Base-by-base conservation (phyloP, 2,113 vertebrate species). In the Lethenteron reissneri region DNA sequence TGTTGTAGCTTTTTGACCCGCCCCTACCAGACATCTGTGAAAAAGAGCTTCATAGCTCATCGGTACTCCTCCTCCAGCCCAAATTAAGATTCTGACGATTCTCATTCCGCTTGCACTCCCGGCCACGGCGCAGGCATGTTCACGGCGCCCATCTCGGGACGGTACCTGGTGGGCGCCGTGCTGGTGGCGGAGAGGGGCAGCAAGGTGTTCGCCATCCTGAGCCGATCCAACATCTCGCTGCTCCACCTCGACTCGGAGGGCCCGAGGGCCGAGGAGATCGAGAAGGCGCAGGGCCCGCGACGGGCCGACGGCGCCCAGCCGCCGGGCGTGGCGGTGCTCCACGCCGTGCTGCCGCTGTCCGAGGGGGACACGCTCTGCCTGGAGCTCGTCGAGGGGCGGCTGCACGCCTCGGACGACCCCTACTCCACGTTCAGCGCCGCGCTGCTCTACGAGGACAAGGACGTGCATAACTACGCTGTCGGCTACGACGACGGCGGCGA, bases 401-500 rank as follows among this genome's bases (percentile, higher is more conserved):
- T 97, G 73, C 89, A 88, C 2, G 79, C 85, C 73, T 86, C 86
- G 21, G 80, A 85, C 0, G 86, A 91, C 76, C 82, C 88, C 71
- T 84, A 86, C 76, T 97, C 91, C 12, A 90, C 91, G 0, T 99
- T 96, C 75, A 94, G 91, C 57, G 90, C 81, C 3, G 82, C 86
- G 12, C 84, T 99, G 69, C 82, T 99, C 41, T 95, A 99, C 64
- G 10, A 41, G 41, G 41, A 68, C 64, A 68, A 2, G n/a, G 64
- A 68, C 64, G 64, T 25, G 11, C 8, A 25, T 10, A 9, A 17
- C 25, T 68, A n/a, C n/a, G 25, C 64, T 68, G 41, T 41, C 41
- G 41, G 41, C 41, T 41, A 41, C 11, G 64, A 10, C 25, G 64
- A 68, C 64, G 25, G 25, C 25, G 25, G 25, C 25, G n/a, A 11